Evolutionary conservation across 1,140 invertebrate species (phyloP), one percentile per base, ranked within the genome.

Genomic region (Drosophila albomicans): DNA sequence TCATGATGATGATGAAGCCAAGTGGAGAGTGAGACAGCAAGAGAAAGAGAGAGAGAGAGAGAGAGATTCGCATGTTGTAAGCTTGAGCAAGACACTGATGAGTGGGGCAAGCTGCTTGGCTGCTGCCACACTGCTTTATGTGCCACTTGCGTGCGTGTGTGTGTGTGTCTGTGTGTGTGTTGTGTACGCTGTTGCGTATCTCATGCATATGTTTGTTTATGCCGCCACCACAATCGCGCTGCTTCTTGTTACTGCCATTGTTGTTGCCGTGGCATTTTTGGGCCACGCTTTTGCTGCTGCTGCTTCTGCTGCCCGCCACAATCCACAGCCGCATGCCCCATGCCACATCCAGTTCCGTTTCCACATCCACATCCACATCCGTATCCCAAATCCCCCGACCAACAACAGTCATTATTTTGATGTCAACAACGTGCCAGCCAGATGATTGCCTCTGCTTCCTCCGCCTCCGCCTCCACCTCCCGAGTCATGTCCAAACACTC

Each of bases 391-490:
- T 70, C 51, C 72, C 58, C 72, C 57, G 15, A 46, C 65, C 16
- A 32, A 58, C 16, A 32, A 58, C 66, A 77, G 82, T 81, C 82
- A 86, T 86, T 86, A 86, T 86, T 82, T 86, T 86, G 82, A 87
- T 87, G 82, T 87, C 82, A 86, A 86, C 82, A 87, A 86, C 75
- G 82, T 87, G 82, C 82, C 75, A 87, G 62, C 71, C 71, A 59
- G 75, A 82, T 82, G 80, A 82, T 84, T 82, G 81, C 81, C 72
- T 54, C n/a, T 38, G 54, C 68, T 32, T 45, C 15, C 41, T 25
- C 3, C 5, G 3, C 41, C 20, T 20, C 20, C 20, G 20, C 20
- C 20, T 20, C 20, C 20, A 20, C 20, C 20, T 20, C 20, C 3
- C 3, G 20, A 13, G 11, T 4, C n/a, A 13, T 61, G 78, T 69